Evolutionary conservation across 2,797 vertebrate genomes (phyloP), one percentile per base, ranked within the genome.

Genomic region (Cryptoprocta ferox): DNA sequence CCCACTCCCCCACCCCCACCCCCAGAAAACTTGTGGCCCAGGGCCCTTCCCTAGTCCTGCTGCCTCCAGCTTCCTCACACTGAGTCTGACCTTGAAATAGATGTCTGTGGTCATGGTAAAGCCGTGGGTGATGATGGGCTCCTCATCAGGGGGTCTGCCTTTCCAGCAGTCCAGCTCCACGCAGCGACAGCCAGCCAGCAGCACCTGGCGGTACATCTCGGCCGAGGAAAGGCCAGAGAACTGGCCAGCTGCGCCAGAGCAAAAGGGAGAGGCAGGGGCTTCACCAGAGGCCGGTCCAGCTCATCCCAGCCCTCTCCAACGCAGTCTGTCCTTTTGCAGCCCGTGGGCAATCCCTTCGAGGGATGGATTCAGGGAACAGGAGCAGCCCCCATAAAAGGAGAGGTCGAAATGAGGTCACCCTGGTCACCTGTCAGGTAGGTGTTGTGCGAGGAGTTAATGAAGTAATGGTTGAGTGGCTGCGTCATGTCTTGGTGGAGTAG

Each of bases 101-200:
- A 99, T 99, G 98, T 99, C 99, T 0, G 99, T 99, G 68, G 99
- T 99, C 99, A 99, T 99, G 98, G 99, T 99, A 98, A 99, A 99
- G 68, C 99, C 99, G 0, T 99, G 99, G 48, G 99, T 99, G 97
- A 99, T 99, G 96, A 99, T 99, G 10, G 99, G 99, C 95, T 99
- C 99, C 98, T 99, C 99, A 0, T 99, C 99, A 0, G 99, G 99
- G 81, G 99, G 99, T 89, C 99, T 99, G 19, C 99, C 99, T 98
- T 99, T 99, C 99, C 99, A 99, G 98, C 99, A 99, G 97, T 99
- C 99, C 85, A 99, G 99, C 98, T 99, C 99, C 98, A 99, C 99
- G 6, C 99, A 99, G 76, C 99, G 99, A 96, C 99, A 99, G 97
- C 99, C 99, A 0, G 99, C 98, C 94, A 99, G 99, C 98, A 99